Evolutionary conservation across 2,888 invertebrate species (phyloP).

Genomic region (Dasysyrphus tricinctus): DNA sequence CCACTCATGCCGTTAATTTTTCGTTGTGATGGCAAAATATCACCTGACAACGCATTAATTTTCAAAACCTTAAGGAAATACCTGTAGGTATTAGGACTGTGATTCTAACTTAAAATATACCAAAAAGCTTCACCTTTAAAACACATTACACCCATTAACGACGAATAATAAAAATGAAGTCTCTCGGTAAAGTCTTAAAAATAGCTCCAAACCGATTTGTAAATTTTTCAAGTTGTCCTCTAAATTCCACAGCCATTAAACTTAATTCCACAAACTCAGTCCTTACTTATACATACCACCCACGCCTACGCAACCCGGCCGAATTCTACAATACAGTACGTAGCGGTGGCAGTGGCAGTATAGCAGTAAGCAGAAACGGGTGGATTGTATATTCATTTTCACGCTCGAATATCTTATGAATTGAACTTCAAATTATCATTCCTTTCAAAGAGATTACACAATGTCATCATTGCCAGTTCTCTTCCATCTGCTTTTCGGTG

Average conservation of each 20-base stretch:
- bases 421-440: constrained; percentile 75
- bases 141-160: constrained; percentile 54
- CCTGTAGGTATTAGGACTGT: background rate
- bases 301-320: background rate
- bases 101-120: background rate
- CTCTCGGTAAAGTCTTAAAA: constrained; percentile 41
- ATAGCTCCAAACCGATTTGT: constrained; percentile 72
- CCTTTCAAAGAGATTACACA: constrained; percentile 74
- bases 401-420: constrained; percentile 65
- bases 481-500: constrained; percentile 53
- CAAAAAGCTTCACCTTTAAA: constrained; percentile 21
- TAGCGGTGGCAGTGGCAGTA: background rate
- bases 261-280: constrained; percentile 48
- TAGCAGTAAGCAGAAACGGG: background rate
- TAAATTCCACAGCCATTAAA: constrained; percentile 69
- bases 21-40: background rate
- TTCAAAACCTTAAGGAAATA: background rate
- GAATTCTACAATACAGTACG: background rate
- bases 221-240: constrained; percentile 71
- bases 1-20: background rate
- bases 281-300: background rate
- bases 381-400: constrained; percentile 42
- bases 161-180: constrained; percentile 59
- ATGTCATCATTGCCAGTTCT: constrained; percentile 68
- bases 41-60: background rate